These are phyloP conservation scores for Callocephalon fimbriatum DNA, from an alignment of 2,113 vertebrate genomes.

Conservation along the genomic window DNA sequence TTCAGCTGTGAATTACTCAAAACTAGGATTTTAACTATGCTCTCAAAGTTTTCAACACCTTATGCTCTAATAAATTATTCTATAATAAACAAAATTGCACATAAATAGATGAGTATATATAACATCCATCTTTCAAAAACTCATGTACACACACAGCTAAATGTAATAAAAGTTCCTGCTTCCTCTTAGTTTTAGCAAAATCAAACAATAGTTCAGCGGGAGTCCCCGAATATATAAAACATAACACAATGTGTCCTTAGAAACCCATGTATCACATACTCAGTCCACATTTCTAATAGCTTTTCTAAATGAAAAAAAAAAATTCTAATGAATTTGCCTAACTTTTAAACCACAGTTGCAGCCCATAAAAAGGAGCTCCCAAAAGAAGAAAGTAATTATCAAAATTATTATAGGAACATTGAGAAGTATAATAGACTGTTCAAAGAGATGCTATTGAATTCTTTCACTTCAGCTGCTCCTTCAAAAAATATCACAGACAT, in stretches of 20 bases:
- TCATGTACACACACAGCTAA: not conserved
- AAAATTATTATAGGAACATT: not conserved
- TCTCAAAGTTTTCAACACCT: not conserved
- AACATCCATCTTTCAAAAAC: not conserved
- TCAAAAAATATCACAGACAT: not conserved
- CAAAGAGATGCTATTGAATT: not conserved
- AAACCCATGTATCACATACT: not conserved
- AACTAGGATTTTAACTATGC: not conserved
- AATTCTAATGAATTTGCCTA: not conserved
- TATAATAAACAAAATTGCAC: not conserved
- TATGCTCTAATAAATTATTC: not conserved
- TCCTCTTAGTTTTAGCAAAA: not conserved
- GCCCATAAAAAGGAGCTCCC: not conserved
- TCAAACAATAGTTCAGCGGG: not conserved
- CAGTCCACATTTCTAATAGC: not conserved
- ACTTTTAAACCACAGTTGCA: not conserved
- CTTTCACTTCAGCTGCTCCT: not conserved
- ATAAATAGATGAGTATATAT: not conserved
- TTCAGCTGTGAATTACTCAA: accelerated
- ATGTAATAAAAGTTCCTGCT: not conserved
- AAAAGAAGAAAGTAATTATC: not conserved
- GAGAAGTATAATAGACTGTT: not conserved
- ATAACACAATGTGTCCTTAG: not conserved
- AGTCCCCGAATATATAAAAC: not conserved
- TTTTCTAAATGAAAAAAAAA: not conserved